Base-by-base conservation (phyloP, 2,888 invertebrate genomes). In the Hylaea fasciaria region DNA sequence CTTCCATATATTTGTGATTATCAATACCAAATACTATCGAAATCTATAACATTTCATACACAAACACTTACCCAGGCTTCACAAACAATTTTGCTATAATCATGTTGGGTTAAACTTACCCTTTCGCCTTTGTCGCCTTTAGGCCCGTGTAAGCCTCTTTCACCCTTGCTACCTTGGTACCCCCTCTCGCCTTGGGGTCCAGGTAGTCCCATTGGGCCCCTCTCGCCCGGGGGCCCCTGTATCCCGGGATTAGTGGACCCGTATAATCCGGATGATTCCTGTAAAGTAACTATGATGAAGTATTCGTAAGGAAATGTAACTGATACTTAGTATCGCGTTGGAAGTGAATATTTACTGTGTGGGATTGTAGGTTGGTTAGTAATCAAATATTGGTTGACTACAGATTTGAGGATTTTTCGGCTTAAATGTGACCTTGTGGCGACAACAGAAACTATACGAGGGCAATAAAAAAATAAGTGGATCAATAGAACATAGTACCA, bases 91-190 rank as follows among this genome's bases (percentile, higher is more conserved):
- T 53, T 51, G 35, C 35, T 29, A 41, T 70, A 71, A 74, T 70
- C 65, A 74, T 76, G 72, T 76, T 69, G 66, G 67, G 63, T 62
- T 74, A 71, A 76, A 91, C 94, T 93, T 82, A 94, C 97, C 87
- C 96, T 94, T 75, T 95, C 96, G 67, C 97, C 96, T 89, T 95
- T 95, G 72, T 93, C 93, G 67, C 96, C 95, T 83, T 94, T 94
- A 64, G 93, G 84, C 61, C 94, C 94, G 52, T 92, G 88, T 86
- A 93, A 92, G 78, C 94, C 94, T 62, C 93, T 90, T 70, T 94
- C 94, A 49, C 95, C 95, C 78, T 94, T 94, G 73, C 88, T 89
- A 47, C 94, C 94, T 56, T 87, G 87, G 71, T 93, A 93, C 41
- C 95, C 95, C 71, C 94, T 89, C 80, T 95, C 95, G 59, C 95